Base-by-base conservation (phyloP, 1,140 invertebrate genomes). In the Zaprionus tsacasi region DNA sequence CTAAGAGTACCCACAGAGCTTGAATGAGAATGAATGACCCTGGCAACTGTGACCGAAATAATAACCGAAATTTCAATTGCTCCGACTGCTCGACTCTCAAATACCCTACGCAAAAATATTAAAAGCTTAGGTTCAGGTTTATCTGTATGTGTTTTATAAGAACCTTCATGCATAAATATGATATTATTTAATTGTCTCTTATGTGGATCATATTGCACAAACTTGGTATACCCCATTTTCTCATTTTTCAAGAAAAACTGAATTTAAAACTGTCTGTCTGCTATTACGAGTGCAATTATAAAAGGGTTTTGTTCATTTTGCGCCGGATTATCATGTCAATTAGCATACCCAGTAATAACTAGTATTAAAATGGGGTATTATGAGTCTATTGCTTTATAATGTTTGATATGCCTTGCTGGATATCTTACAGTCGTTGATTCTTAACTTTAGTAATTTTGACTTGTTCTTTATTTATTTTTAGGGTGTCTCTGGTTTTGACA, bases 321-420 rank as follows among this genome's bases (percentile, higher is more conserved):
- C 15, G 11, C 21, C 38, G 65, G 80, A 86, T 85, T 75, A 86
- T 78, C 67, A 78, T 78, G 67, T 72, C 81, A 78, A 81, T 81
- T 76, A 75, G 35, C n/a, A 67, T 61, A 15, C 7, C 7, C 7
- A 3, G 27, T 8, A 43, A 43, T 43, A 43, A 2, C 40, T 1
- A 7, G 40, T 8, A 15, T 7, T 43, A 3, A 7, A 6, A 30
- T 15, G n/a, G 7, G 40, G n/a, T 43, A 15, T 43, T 10, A 43
- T n/a, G 3, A 2, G n/a, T 3, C 0, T 43, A 40, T 38, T 2
- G 38, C 6, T 40, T 6, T 0, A 12, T 13, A 40, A n/a, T n/a
- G 6, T 3, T 30, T 1, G 0, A 30, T 21, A 6, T 6, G 27
- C 27, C 27, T n/a, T 40, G n/a, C 5, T 40, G 40, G 61, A 65